Conservation (phyloP, 2,797 vertebrate genomes). For the Limnodromus scolopaceus region DNA sequence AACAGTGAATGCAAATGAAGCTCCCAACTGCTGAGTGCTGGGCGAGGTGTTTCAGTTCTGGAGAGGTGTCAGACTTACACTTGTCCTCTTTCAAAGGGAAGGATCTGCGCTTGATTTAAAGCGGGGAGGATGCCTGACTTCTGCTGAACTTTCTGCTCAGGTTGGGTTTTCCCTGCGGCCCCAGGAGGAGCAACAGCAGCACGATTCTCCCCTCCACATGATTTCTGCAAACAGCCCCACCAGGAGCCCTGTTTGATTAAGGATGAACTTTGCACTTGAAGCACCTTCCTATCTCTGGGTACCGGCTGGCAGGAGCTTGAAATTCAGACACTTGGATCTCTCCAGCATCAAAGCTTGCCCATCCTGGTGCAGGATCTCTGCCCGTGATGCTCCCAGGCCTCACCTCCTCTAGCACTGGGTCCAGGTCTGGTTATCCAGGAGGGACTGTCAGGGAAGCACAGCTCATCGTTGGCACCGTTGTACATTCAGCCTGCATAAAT, state of each 20-base stretch:
- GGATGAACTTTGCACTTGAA: neutral
- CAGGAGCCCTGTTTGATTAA: neutral
- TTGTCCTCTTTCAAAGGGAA: neutral
- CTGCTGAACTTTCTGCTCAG: neutral
- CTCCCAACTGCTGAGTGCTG: accelerated
- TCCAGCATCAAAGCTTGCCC: neutral
- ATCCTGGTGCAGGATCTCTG: neutral
- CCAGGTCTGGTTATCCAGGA: neutral
- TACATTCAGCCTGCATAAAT: neutral
- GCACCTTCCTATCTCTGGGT: neutral
- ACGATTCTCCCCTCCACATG: neutral
- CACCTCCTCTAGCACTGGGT: accelerated
- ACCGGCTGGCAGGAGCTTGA: neutral
- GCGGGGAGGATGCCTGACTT: neutral
- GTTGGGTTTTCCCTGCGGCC: accelerated
- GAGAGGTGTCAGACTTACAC: neutral
- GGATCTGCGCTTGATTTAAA: neutral
- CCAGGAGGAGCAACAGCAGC: neutral
- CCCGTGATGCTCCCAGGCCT: neutral
- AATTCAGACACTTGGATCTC: accelerated
- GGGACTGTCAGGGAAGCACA: accelerated
- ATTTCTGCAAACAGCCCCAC: neutral
- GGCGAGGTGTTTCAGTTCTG: neutral
- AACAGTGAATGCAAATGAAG: neutral
- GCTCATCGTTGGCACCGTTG: accelerated